Base-by-base conservation (phyloP, 1,140 invertebrate genomes). In the Leptinotarsa defecta region DNA sequence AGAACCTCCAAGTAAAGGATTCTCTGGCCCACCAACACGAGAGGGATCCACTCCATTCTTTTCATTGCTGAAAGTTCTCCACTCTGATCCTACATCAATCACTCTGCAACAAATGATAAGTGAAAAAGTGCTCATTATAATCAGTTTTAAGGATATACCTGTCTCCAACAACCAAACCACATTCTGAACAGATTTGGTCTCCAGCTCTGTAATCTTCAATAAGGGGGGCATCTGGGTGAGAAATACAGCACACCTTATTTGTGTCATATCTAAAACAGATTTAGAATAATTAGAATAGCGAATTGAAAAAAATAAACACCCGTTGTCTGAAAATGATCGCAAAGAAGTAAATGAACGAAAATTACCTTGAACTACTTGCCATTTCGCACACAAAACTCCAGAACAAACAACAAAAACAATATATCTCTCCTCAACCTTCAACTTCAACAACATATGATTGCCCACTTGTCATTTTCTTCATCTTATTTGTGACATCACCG, bases 81-180 rank as follows among this genome's bases (percentile, higher is more conserved):
- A 99, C 87, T 99, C 98, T n/a, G 98, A 99, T n/a, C 98, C 98
- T n/a, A 99, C 98, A 89, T 99, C 98, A 79, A 99, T 97, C 1
- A 99, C 96, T 85, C 97, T 96, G 82, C 27, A 77, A 68, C 65
- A n/a, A 62, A 57, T 57, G 13, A 57, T 15, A 13, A 5, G 52
- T 57, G 52, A 19, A 43, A 43, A 57, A 57, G 17, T n/a, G 52
- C 15, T 15, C 8, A 11, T 15, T 57, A 57, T 19, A 57, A 57
- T 19, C 3, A n/a, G n/a, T 57, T 8, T 34, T 27, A 6, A 6
- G 20, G 13, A 76, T 13, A 8, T 89, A 96, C 95, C 97, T 93
- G 87, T 99, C 98, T 34, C 98, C 98, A 48, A 99, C 98, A 65
- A 99, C 98, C 67, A 99, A 89, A 20, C 98, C 98, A 90, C 98